These are phyloP conservation scores for Hoplodrina ambigua DNA, from an alignment of 2,888 invertebrate genomes.

Conservation along the genomic window DNA sequence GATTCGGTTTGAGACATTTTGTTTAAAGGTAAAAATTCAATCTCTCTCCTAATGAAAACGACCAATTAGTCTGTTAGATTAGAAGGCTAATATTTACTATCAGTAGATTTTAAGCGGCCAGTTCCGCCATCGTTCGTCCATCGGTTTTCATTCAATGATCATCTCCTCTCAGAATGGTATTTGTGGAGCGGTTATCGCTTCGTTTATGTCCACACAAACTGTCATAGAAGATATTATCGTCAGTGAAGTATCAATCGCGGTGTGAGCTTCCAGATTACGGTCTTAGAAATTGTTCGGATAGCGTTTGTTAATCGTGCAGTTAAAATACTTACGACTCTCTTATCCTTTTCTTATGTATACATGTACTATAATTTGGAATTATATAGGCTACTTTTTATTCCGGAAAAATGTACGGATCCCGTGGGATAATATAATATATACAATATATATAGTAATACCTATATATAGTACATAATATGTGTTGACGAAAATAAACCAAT, in stretches of 20 bases:
- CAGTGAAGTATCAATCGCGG: constrained; percentile 64
- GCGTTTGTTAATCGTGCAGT: constrained; percentile 6
- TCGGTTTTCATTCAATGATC: constrained; percentile 46
- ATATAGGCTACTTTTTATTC: too few relatives aligned
- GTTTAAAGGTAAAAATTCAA: background rate
- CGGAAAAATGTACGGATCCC: too few relatives aligned
- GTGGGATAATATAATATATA: too few relatives aligned
- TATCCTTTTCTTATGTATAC: background rate
- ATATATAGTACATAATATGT: too few relatives aligned
- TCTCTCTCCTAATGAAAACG: background rate
- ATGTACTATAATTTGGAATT: too few relatives aligned
- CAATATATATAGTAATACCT: too few relatives aligned
- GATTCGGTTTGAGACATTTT: too few relatives aligned
- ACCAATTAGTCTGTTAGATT: constrained; percentile 3
- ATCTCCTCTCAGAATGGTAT: constrained; percentile 49
- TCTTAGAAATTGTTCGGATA: constrained; percentile 37
- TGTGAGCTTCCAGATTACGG: constrained; percentile 56
- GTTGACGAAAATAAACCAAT: too few relatives aligned
- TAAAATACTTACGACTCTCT: background rate
- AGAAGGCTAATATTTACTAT: constrained; percentile 4
- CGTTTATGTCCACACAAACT: constrained; percentile 64
- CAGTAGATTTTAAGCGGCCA: constrained; percentile 11
- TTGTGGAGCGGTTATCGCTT: constrained; percentile 63
- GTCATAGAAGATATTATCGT: constrained; percentile 64
- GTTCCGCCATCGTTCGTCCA: constrained; percentile 23